Percentiles rank a stretch among this genome's conserved stretches.
Evolutionary conservation across 2,113 vertebrate species (phyloP).

Genomic region (Periophthalmodon schlosseri): DNA sequence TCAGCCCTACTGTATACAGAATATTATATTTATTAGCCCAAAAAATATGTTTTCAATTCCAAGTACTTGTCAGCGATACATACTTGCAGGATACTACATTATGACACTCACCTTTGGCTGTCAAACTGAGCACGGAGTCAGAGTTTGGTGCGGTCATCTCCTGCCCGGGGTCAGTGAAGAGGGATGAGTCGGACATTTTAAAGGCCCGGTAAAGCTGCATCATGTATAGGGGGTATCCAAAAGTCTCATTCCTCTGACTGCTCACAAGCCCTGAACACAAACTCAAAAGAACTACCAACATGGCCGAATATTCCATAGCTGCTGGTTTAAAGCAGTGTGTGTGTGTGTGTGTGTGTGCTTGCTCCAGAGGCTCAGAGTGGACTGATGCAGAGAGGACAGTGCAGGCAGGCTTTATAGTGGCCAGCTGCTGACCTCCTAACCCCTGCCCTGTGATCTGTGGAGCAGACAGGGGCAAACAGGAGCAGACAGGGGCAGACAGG

Average conservation of each 20-base stretch:
- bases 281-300: constrained; percentile 26
- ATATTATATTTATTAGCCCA: too few relatives aligned
- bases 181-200: constrained; percentile 38
- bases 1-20: too few relatives aligned
- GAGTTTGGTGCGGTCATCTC: constrained; percentile 53
- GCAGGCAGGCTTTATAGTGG: constrained; percentile 75
- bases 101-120: constrained; percentile 78
- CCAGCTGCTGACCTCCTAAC: constrained; percentile 81
- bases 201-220: constrained; percentile 83
- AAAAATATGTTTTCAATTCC: too few relatives aligned
- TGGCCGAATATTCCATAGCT: constrained; percentile 43
- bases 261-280: background rate
- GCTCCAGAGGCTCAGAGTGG: constrained; percentile 26
- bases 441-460: constrained; percentile 65
- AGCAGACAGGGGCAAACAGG: constrained; percentile 66
- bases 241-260: constrained; percentile 31
- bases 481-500: constrained; percentile 69
- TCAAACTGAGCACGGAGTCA: constrained; percentile 80
- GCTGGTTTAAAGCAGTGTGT: constrained; percentile 29
- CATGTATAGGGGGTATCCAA: constrained; percentile 80
- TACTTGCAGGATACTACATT: background rate
- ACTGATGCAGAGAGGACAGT: constrained; percentile 62
- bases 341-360: too few relatives aligned
- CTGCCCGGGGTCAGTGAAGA: constrained; percentile 12
- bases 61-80: too few relatives aligned